These are phyloP conservation scores for Cottus gobio DNA, from an alignment of 2,113 vertebrate species.

Conservation along the genomic window DNA sequence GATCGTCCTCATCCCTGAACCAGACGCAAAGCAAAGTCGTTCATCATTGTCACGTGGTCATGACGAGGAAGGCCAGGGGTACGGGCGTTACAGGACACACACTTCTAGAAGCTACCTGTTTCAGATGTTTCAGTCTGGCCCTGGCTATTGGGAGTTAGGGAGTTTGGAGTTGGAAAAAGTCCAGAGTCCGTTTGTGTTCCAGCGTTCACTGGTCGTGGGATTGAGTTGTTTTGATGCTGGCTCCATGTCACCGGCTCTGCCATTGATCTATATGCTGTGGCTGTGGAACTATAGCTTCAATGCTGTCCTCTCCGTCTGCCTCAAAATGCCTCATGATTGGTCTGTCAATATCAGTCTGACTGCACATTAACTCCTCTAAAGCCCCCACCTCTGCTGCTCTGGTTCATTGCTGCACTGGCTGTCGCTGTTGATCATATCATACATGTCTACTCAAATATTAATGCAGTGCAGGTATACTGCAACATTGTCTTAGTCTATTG, in stretches of 20 bases:
- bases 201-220: not conserved
- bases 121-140: not conserved
- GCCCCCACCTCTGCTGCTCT: not conserved
- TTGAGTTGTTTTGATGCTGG: slow-evolving; percentile 1
- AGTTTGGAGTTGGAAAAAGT: not conserved
- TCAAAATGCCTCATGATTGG: not conserved
- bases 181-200: not conserved
- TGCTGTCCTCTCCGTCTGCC: not conserved
- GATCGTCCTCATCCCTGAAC: not conserved
- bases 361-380: slow-evolving; percentile 2
- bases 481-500: not conserved
- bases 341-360: slow-evolving; percentile 1
- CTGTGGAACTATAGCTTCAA: not conserved
- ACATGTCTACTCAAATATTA: too few relatives aligned
- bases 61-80: not conserved
- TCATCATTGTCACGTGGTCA: not conserved
- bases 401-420: not conserved
- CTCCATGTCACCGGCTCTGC: slow-evolving; percentile 4
- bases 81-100: not conserved
- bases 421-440: not conserved
- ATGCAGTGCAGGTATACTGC: not conserved
- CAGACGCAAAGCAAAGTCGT: not conserved
- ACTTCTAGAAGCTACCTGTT: not conserved
- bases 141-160: not conserved
- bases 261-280: not conserved